Conservation (phyloP, 2,888 invertebrate species). For the Cheilosia variabilis region DNA sequence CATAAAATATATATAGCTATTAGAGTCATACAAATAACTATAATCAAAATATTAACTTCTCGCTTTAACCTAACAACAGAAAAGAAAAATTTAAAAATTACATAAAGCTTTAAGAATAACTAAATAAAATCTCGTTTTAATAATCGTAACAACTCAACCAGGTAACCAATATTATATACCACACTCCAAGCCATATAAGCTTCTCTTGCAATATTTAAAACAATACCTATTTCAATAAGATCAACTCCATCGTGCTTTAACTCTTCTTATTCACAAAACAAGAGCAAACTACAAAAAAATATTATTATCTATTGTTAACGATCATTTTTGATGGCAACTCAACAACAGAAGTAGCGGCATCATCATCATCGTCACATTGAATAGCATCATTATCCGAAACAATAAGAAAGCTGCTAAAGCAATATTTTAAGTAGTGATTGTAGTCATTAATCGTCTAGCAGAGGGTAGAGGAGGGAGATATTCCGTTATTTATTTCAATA, state of each 20-base stretch:
- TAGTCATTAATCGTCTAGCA: slow-evolving; percentile 5
- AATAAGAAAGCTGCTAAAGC: slow-evolving; percentile 38
- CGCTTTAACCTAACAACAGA: slow-evolving; percentile 10
- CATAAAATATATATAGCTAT: slow-evolving; percentile 9
- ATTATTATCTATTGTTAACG: neutral
- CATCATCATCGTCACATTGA: neutral
- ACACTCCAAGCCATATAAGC: slow-evolving; percentile 7
- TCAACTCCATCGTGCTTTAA: slow-evolving; percentile 48
- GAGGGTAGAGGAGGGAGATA: neutral
- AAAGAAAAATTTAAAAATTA: neutral
- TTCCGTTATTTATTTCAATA: slow-evolving; percentile 39
- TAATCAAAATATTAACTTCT: slow-evolving; percentile 39
- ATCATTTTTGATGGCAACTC: neutral
- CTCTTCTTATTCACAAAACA: slow-evolving; percentile 22
- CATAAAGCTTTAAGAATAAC: slow-evolving; percentile 15
- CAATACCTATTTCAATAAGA: neutral
- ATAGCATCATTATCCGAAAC: neutral
- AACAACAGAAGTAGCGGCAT: neutral
- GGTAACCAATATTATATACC: slow-evolving; percentile 21
- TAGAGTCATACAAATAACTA: neutral
- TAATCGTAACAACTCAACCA: slow-evolving; percentile 14
- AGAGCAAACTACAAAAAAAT: neutral
- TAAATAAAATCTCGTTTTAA: slow-evolving; percentile 11
- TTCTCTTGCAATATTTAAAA: slow-evolving; percentile 13
- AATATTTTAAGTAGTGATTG: slow-evolving; percentile 60